A percentile compares a stretch with the other conserved stretches of the same genome.
phyloP scores from a whole-genome alignment of 2,113 vertebrate genomes.

The Callipepla californica region DNA sequence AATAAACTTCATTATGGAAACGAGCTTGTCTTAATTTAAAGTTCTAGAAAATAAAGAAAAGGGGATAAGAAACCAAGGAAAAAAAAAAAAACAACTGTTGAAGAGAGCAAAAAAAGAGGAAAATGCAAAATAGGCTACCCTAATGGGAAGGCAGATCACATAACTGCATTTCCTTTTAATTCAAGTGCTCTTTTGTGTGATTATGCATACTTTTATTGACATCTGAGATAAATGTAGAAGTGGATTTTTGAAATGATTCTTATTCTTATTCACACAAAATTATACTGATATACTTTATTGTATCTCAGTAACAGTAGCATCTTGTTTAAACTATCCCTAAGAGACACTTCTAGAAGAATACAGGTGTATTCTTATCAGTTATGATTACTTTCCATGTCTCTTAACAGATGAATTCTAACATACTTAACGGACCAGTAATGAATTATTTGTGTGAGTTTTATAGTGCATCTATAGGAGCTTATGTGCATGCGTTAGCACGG shows the following conservation, averaged over 20 bases:
- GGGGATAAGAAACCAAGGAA: not conserved
- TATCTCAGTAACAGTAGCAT: not conserved
- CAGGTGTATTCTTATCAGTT: not conserved
- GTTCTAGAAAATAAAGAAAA: not conserved
- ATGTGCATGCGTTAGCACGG: not conserved
- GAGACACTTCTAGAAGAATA: not conserved
- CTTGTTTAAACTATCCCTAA: not conserved
- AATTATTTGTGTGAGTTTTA: not conserved
- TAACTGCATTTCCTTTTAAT: not conserved
- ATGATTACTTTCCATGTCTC: not conserved
- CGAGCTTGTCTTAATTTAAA: not conserved
- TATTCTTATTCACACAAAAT: not conserved
- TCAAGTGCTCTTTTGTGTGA: not conserved
- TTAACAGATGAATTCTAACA: not conserved
- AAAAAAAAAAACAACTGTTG: not conserved
- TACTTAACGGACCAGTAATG: not conserved
- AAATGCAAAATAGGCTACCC: fast-evolving
- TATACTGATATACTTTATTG: not conserved
- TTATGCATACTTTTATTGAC: not conserved
- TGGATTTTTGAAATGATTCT: not conserved
- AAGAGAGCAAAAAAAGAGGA: not conserved
- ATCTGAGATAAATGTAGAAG: not conserved
- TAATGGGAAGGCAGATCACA: not conserved
- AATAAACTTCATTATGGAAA: not conserved
- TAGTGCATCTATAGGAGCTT: not conserved